Evolutionary conservation across 2,113 vertebrate genomes (phyloP).

Genomic region (Emydura subglobosa): DNA sequence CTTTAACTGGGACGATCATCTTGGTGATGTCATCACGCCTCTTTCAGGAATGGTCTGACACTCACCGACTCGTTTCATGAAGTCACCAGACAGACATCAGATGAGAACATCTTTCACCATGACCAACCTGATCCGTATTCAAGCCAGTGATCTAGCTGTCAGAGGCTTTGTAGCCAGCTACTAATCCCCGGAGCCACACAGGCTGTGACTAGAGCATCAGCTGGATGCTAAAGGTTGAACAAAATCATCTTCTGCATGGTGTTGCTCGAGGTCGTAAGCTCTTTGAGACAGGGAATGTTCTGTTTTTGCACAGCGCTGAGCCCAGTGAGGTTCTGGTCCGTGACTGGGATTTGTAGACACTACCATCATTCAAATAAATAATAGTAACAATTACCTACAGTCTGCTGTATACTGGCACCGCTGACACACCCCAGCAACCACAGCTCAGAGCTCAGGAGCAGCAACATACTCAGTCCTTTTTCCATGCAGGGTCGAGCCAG

Average conservation of each 20-base stretch:
- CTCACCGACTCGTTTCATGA: neutral
- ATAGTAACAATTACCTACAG: neutral
- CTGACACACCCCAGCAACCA: neutral
- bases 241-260: neutral
- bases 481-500: too few species aligned
- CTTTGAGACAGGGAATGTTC: neutral
- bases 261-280: too few species aligned
- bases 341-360: neutral
- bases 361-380: neutral
- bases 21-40: neutral
- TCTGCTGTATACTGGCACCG: neutral
- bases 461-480: neutral
- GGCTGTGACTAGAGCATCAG: neutral
- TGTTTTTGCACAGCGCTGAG: neutral
- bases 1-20: neutral
- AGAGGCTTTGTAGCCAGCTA: neutral
- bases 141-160: neutral
- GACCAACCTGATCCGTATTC: neutral
- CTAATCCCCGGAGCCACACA: neutral
- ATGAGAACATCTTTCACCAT: neutral
- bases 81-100: neutral
- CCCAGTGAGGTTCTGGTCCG: neutral
- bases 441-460: neutral
- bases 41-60: neutral
- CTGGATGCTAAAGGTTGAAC: neutral